phyloP scores from a whole-genome alignment of 1,140 invertebrate genomes.

The Zaprionus taronus region DNA sequence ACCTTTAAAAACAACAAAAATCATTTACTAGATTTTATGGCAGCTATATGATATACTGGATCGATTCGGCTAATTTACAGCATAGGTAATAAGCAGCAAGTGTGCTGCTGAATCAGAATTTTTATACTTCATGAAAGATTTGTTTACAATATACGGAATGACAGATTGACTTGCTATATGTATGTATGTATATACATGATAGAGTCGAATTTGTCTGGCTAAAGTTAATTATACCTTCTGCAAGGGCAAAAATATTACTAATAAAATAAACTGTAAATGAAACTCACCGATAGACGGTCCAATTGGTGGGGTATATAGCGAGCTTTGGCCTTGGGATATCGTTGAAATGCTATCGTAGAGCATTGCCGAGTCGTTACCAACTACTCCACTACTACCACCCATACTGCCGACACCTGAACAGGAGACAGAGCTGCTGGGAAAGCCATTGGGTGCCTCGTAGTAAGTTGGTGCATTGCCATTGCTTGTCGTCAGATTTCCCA shows the following conservation, averaged over 20 bases:
- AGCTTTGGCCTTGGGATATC: conserved; percentile 89
- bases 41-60: too few relatives aligned
- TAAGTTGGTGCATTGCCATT: conserved; percentile 85
- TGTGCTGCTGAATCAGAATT: too few relatives aligned
- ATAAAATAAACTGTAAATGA: background rate
- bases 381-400: conserved; percentile 19
- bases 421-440: conserved; percentile 84
- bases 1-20: too few relatives aligned
- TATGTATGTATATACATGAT: background rate
- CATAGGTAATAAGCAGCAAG: too few relatives aligned
- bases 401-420: conserved; percentile 78
- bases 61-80: too few relatives aligned
- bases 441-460: conserved; percentile 87
- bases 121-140: too few relatives aligned
- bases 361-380: conserved; percentile 67
- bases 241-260: background rate
- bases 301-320: conserved; percentile 90
- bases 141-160: too few relatives aligned
- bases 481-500: conserved; percentile 87
- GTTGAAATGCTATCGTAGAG: conserved; percentile 91
- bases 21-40: too few relatives aligned
- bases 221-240: too few relatives aligned
- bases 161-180: too few relatives aligned
- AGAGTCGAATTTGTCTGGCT: background rate
- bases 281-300: conserved; percentile 89